Percentiles rank a stretch among this genome's conserved stretches.
These are phyloP conservation scores for Sitobion miscanthi DNA, from an alignment of 1,140 invertebrate species.

Conservation along the genomic window DNA sequence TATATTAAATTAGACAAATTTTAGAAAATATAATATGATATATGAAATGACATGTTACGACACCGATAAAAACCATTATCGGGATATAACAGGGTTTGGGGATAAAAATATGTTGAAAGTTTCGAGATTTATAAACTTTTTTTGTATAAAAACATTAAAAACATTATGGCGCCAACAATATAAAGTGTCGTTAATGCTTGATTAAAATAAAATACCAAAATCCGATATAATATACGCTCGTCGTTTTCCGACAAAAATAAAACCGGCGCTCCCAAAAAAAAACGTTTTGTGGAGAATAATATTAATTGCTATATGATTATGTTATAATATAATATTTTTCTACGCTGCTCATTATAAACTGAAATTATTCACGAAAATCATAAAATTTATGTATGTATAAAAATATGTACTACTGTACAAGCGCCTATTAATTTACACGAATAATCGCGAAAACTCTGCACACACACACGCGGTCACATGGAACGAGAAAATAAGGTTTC, in stretches of 20 bases:
- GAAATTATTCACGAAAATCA: background rate
- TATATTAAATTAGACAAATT: background rate
- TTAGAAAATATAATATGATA: background rate
- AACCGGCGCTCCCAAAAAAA: background rate
- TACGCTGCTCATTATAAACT: background rate
- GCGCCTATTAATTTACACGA: background rate
- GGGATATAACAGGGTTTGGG: background rate
- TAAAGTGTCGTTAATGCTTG: background rate
- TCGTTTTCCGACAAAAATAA: background rate
- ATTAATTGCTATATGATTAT: background rate
- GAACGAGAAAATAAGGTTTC: background rate
- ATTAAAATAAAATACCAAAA: slow-evolving; percentile 28
- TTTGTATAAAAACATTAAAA: background rate
- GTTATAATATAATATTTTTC: background rate
- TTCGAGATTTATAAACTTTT: background rate
- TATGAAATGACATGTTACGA: background rate
- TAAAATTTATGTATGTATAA: background rate
- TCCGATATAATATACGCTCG: background rate
- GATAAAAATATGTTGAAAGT: background rate
- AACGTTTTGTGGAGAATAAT: background rate
- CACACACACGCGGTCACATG: background rate
- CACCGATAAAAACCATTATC: background rate
- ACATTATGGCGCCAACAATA: background rate
- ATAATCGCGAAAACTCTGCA: background rate
- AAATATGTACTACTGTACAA: background rate